Conservation (phyloP, 1,140 invertebrate genomes). For the Leptoteleia sp. region DNA sequence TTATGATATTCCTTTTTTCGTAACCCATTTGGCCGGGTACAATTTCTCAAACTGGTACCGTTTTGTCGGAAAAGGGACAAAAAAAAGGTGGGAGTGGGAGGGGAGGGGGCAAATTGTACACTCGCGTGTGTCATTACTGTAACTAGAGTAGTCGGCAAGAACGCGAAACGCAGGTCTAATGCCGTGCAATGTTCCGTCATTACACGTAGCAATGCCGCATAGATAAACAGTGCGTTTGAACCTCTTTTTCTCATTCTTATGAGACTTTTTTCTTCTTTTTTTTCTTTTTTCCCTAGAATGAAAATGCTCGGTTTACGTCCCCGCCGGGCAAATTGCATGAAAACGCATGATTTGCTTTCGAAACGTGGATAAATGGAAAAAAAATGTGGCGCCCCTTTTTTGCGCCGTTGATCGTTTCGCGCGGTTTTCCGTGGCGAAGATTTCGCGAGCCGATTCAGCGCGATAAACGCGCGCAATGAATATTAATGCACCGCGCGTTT, state of each 20-base stretch:
- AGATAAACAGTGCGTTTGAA: slow-evolving; percentile 33
- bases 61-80: slow-evolving; percentile 1
- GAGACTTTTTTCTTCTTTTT: too few species aligned
- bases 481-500: slow-evolving; percentile 28
- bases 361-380: too few species aligned
- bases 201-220: slow-evolving; percentile 27
- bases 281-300: too few species aligned
- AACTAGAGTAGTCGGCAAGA: slow-evolving; percentile 45
- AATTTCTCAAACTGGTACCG: neutral
- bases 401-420: neutral
- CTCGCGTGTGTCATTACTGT: slow-evolving; percentile 46
- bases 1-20: too few species aligned
- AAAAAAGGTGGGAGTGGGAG: neutral
- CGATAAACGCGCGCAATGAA: slow-evolving; percentile 28
- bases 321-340: slow-evolving; percentile 29
- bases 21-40: too few species aligned
- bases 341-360: slow-evolving; percentile 37
- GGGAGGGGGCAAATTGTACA: slow-evolving; percentile 38
- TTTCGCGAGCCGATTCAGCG: slow-evolving; percentile 37
- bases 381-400: neutral
- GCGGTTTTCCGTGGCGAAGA: slow-evolving; percentile 3
- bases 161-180: slow-evolving; percentile 22
- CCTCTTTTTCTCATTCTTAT: slow-evolving; percentile 20
- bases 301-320: slow-evolving; percentile 43
- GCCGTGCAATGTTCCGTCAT: slow-evolving; percentile 30